phyloP scores from a whole-genome alignment of 2,797 vertebrate genomes.

The Typhlichthys eigenmanni region DNA sequence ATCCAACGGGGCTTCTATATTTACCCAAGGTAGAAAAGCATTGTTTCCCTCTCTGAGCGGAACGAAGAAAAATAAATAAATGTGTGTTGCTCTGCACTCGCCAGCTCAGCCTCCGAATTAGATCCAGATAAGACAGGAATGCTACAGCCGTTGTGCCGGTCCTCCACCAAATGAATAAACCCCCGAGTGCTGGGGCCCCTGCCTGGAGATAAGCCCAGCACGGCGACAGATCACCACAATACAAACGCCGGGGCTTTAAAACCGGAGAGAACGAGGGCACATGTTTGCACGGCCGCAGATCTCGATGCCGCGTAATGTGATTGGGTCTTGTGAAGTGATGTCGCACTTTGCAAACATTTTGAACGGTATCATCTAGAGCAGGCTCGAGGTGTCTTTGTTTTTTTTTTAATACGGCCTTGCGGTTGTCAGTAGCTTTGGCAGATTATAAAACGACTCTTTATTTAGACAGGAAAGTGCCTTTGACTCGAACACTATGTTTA shows the following conservation, averaged over 20 bases:
- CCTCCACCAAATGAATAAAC: conserved; percentile 67
- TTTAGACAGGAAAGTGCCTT: no score
- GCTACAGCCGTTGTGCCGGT: conserved; percentile 57
- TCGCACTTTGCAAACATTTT: no score
- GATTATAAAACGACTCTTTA: no score
- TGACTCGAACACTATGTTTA: no score
- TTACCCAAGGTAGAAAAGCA: conserved; percentile 47
- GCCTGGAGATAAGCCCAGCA: conserved; percentile 55
- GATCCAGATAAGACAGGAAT: conserved; percentile 56
- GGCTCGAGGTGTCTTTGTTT: no score
- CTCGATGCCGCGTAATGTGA: no score
- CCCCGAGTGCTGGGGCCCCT: conserved; percentile 56
- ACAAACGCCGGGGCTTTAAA: conserved; percentile 41
- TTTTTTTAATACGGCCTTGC: no score
- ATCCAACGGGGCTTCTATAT: conserved; percentile 16
- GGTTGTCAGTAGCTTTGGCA: no score
- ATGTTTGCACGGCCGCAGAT: no score
- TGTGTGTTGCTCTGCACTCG: conserved; percentile 53
- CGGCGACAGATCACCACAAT: conserved; percentile 54
- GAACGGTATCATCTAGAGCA: no score
- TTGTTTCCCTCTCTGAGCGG: conserved; percentile 50
- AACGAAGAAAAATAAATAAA: conserved; percentile 37
- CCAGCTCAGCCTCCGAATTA: conserved; percentile 44
- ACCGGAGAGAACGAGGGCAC: conserved; percentile 40
- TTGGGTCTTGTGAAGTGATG: no score